Evolutionary conservation across 2,888 invertebrate species (phyloP), one percentile per base, ranked within the genome.

Genomic region (Melikaiella ostensackeni): DNA sequence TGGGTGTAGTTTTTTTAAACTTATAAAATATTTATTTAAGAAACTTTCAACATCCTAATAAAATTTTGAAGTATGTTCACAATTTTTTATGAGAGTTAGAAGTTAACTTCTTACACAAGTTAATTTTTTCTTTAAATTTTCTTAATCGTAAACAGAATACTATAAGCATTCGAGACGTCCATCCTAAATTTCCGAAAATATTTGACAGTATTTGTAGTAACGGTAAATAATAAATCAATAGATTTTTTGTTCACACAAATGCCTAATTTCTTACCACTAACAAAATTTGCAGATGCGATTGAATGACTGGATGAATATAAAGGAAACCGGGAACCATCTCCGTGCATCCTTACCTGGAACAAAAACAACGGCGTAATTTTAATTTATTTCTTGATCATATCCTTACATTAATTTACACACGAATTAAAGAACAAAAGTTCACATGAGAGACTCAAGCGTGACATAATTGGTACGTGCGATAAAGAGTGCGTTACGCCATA

Each of bases 311-410:
- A 50, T 50, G n/a, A 42, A 42, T 50, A n/a, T n/a, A n/a, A 50
- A 50, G n/a, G 19, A 50, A 50, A n/a, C 19, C n/a, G 50, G n/a
- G 19, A 70, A 27, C 5, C 9, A 46, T 79, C 80, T 79, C 80
- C 81, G 81, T 83, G 78, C 8, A 57, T 62, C 82, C 89, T 89
- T 88, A 89, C 89, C 89, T 88, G 88, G 11, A 88, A 89, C 86
- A 88, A 57, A 82, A n/a, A n/a, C n/a, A 81, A 80, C 82, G 11
- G 8, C 9, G 79, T 79, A 77, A 73, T 21, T 38, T 46, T 64
- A 76, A 76, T 81, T 81, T 75, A 77, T 77, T 59, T 59, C 55
- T 38, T 8, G 35, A 80, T 75, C 61, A 50, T 70, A 66, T 74
- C 74, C 46, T 27, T 35, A 38, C 55, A 55, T 74, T 55, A 61